A percentile compares a stretch with the other conserved stretches of the same genome.
These are phyloP conservation scores for Ptychadena robeensis DNA, from an alignment of 2,797 vertebrate genomes.

Conservation along the genomic window DNA sequence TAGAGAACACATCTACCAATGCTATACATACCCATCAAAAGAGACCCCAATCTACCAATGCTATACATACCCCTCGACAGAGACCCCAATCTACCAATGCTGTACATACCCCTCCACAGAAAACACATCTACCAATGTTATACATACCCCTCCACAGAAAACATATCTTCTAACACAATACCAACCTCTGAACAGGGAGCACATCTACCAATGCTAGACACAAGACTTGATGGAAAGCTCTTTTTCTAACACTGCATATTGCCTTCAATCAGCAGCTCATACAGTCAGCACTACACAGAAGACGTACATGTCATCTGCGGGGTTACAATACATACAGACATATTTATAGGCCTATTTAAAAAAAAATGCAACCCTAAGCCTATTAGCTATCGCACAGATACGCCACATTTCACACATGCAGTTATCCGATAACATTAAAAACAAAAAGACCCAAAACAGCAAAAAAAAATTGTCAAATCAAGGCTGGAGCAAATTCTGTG, in stretches of 20 bases:
- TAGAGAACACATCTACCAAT: not conserved
- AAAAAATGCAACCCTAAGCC: not conserved
- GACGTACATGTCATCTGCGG: not conserved
- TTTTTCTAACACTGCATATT: not conserved
- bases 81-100: too few species aligned
- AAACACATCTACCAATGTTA: too few species aligned
- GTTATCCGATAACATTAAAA: not conserved
- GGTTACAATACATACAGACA: not conserved
- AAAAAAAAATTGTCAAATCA: constrained; percentile 47
- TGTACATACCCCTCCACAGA: not conserved
- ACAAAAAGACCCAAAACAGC: constrained; percentile 1
- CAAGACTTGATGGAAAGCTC: too few species aligned
- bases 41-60: too few species aligned
- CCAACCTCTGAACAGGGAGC: too few species aligned
- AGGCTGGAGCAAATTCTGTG: constrained; percentile 49
- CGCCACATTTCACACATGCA: not conserved
- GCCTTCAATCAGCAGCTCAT: not conserved
- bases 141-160: too few species aligned
- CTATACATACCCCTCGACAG: too few species aligned
- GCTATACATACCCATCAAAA: too few species aligned
- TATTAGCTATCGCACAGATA: not conserved
- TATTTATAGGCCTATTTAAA: not conserved
- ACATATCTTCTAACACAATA: too few species aligned
- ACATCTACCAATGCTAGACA: too few species aligned
- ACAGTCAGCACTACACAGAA: not conserved